Evolutionary conservation across 2,888 invertebrate species (phyloP).

Genomic region (Scaptodrosophila latifasciaeformis): DNA sequence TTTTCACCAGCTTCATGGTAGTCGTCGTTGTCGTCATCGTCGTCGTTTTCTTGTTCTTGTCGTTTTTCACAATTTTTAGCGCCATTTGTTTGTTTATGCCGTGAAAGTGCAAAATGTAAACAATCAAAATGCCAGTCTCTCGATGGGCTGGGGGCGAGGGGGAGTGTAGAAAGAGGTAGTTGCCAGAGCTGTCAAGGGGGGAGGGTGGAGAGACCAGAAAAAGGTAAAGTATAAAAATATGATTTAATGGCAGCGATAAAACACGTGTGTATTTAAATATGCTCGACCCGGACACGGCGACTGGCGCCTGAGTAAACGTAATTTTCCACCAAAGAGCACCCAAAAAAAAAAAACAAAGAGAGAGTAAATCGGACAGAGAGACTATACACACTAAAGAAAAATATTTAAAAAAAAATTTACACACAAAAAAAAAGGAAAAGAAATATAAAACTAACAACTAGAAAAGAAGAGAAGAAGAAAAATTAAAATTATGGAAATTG

Average conservation of each 20-base stretch:
- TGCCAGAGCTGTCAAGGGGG: not conserved
- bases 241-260: constrained; percentile 76
- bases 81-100: constrained; percentile 60
- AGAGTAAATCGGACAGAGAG: constrained; percentile 27
- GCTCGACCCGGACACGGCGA: constrained; percentile 38
- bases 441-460: constrained; percentile 40
- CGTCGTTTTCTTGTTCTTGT: constrained; percentile 18
- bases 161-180: not conserved
- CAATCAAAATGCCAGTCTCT: constrained; percentile 64
- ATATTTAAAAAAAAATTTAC: constrained; percentile 34
- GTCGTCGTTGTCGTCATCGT: not conserved
- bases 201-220: constrained; percentile 41
- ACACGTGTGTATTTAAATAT: constrained; percentile 76
- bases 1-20: too few relatives aligned
- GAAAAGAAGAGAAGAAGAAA: constrained; percentile 46
- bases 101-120: constrained; percentile 72
- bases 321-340: constrained; percentile 63
- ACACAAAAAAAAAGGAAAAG: constrained; percentile 51
- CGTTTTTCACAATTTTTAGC: constrained; percentile 59
- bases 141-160: not conserved
- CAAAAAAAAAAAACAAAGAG: constrained; percentile 10
- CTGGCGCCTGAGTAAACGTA: constrained; percentile 75
- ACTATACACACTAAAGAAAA: constrained; percentile 8
- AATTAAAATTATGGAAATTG: constrained; percentile 56
- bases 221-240: constrained; percentile 72